Evolutionary conservation across 2,888 invertebrate genomes (phyloP).

Genomic region (Microctonus hyperodae): DNA sequence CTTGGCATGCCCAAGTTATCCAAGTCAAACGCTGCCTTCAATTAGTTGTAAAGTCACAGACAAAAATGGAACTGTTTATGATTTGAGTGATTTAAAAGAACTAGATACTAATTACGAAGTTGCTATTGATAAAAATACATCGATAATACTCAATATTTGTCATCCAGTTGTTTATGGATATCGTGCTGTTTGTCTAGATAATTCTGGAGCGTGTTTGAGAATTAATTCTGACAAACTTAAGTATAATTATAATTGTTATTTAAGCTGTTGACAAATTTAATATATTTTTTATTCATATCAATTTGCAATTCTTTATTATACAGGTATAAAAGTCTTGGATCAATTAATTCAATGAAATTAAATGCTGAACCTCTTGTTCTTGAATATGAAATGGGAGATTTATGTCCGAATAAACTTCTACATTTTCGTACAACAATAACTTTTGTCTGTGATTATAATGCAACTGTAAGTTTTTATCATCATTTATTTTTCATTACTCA

Average conservation of each 20-base stretch:
- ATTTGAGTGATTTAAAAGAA: conserved; percentile 48
- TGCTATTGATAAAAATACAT: conserved; percentile 32
- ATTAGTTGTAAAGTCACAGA: conserved; percentile 46
- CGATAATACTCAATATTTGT: conserved; percentile 55
- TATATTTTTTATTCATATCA: background rate
- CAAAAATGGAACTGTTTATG: conserved; percentile 42
- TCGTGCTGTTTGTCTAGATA: conserved; percentile 35
- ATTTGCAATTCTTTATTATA: conserved; percentile 7
- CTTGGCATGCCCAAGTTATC: conserved; percentile 45
- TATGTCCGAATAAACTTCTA: conserved; percentile 39
- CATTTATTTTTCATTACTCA: background rate
- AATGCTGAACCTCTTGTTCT: conserved; percentile 25
- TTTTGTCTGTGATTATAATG: conserved; percentile 51
- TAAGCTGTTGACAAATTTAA: background rate
- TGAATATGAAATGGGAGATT: conserved; percentile 44
- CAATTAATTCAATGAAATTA: conserved; percentile 29
- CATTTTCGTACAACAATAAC: conserved; percentile 47
- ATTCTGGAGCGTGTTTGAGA: conserved; percentile 44
- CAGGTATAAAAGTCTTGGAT: conserved; percentile 36
- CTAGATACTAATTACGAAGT: conserved; percentile 52
- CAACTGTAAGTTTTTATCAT: conserved; percentile 42
- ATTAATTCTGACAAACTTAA: background rate
- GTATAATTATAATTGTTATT: background rate
- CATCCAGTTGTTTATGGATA: conserved; percentile 50
- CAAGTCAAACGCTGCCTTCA: conserved; percentile 6